Conservation (phyloP, 2,888 invertebrate genomes). For the Meiosimyza platycephala region DNA sequence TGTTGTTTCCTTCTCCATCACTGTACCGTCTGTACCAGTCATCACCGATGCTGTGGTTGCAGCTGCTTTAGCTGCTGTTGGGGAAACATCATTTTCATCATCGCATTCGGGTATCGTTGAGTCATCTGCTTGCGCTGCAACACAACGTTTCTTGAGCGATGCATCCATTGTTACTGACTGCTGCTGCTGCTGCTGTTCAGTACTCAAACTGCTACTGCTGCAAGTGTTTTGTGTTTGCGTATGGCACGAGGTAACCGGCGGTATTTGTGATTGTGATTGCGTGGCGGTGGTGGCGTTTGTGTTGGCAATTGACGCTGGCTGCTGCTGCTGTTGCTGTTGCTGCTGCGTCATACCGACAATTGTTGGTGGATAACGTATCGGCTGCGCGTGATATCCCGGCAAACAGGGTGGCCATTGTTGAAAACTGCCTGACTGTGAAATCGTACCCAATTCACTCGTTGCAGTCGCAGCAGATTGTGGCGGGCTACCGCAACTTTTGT, state of each 20-base stretch:
- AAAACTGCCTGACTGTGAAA: conserved; percentile 51
- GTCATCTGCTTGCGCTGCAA: conserved; percentile 71
- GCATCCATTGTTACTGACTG: conserved; percentile 41
- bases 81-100: conserved; percentile 64
- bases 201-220: conserved; percentile 42
- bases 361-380: conserved; percentile 59
- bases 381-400: conserved; percentile 67
- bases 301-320: conserved; percentile 16
- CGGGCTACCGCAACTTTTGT: conserved; percentile 65
- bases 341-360: conserved; percentile 49
- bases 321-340: conserved; percentile 40
- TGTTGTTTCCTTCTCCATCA: conserved; percentile 63
- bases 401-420: conserved; percentile 71
- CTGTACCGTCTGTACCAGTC: conserved; percentile 37
- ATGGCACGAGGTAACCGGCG: conserved; percentile 64
- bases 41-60: conserved; percentile 42
- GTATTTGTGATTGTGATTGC: conserved; percentile 31
- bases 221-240: conserved; percentile 40
- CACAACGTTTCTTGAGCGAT: conserved; percentile 69
- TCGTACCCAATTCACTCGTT: conserved; percentile 32
- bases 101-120: conserved; percentile 66
- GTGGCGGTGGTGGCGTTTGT: conserved; percentile 40
- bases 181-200: conserved; percentile 64
- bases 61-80: conserved; percentile 40
- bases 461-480: background rate